Percentiles rank a stretch among this genome's conserved stretches.
phyloP scores from a whole-genome alignment of 2,888 invertebrate genomes.

The Chymomyza amoena region DNA sequence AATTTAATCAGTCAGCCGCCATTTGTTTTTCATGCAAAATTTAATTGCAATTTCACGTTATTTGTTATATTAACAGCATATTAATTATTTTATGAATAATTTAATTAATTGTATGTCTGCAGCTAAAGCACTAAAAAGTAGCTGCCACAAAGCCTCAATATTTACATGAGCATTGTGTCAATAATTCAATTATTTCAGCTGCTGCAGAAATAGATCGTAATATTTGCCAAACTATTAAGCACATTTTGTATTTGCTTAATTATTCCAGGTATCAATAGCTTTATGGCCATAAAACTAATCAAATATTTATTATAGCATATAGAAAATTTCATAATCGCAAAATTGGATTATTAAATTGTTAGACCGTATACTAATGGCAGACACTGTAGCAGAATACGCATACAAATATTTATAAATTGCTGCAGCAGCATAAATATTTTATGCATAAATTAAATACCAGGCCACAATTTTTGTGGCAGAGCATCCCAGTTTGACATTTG shows the following conservation, averaged over 20 bases:
- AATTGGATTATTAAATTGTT: slow-evolving; percentile 3
- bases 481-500: not conserved
- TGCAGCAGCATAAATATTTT: slow-evolving; percentile 1
- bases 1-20: too few species aligned
- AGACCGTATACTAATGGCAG: not conserved
- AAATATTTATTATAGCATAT: slow-evolving; percentile 49
- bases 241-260: slow-evolving; percentile 29
- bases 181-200: slow-evolving; percentile 23
- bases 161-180: not conserved
- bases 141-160: slow-evolving; percentile 1
- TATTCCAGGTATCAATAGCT: slow-evolving; percentile 34
- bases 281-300: slow-evolving; percentile 48
- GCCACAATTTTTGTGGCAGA: not conserved
- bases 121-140: not conserved
- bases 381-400: not conserved
- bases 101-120: slow-evolving; percentile 3
- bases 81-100: slow-evolving; percentile 18
- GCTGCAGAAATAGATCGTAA: not conserved
- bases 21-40: not conserved
- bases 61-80: slow-evolving; percentile 28
- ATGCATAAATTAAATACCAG: slow-evolving; percentile 37
- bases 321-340: slow-evolving; percentile 9
- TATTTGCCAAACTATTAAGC: slow-evolving; percentile 32
- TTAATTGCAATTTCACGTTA: slow-evolving; percentile 16
- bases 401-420: slow-evolving; percentile 30